Base-by-base conservation (phyloP, 2,888 invertebrate species). In the Saturnia pavonia region DNA sequence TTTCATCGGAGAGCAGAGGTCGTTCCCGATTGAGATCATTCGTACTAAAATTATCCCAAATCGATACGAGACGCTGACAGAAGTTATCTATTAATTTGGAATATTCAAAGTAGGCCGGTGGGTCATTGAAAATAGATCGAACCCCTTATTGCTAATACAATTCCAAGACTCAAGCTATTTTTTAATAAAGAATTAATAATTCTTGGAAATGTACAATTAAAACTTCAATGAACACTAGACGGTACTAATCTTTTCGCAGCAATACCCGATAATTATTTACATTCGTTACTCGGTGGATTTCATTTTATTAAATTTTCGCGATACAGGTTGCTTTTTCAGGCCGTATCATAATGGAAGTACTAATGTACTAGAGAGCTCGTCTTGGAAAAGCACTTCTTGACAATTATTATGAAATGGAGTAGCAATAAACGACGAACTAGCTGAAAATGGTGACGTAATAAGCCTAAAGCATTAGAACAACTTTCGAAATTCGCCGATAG, bases 31-130 rank as follows among this genome's bases (percentile, higher is more conserved):
- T 65, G n/a, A 40, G 40, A 40, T n/a, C 40, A 40, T 40, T 65
- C 60, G 27, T 27, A 16, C 34, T 63, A 63, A 27, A 63, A 63
- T 27, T 25, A 34, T 16, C 54, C 27, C 60, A 11, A 65, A 65
- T 65, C 65, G 40, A 65, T 65, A 40, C 65, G 34, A 34, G 19
- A 65, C 8, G 34, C 40, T 65, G 34, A 65, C 2, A 40, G 65
- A 65, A 34, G 65, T 40, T 65, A 40, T 16, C 65, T 40, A 40
- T 65, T 19, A 34, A 65, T 65, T 34, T 34, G 7, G 34, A 40
- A 65, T 65, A 65, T 65, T 65, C 34, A 65, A 65, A 65, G 65
- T 65, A 65, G 65, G 65, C 65, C 65, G 40, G 19, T 65, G 40
- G 65, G 65, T 65, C 65, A 65, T 19, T 40, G 65, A n/a, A 65